Percentiles rank a stretch among this genome's conserved stretches.
These are phyloP conservation scores for Trissonchulus latispiculum DNA, from an alignment of 2,888 invertebrate genomes.

Conservation along the genomic window DNA sequence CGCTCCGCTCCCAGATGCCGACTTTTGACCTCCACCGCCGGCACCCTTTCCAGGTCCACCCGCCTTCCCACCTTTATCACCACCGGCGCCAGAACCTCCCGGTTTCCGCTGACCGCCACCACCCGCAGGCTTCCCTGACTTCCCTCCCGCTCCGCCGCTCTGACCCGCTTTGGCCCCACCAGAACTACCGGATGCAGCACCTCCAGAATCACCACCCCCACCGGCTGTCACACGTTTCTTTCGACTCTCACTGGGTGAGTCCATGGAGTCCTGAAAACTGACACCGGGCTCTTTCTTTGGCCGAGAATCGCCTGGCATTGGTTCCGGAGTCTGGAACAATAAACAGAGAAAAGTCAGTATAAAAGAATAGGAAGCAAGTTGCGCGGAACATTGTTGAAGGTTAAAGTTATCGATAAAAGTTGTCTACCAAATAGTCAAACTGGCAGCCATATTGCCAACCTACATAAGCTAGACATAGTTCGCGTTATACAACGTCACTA, in stretches of 20 bases:
- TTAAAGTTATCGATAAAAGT: too few species aligned
- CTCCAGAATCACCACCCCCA: neutral
- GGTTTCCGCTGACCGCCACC: conserved; percentile 2
- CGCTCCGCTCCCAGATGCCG: neutral
- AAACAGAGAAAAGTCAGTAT: too few species aligned
- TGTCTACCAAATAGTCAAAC: too few species aligned
- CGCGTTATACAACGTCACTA: too few species aligned
- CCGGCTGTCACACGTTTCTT: neutral
- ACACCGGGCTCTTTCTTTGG: conserved; percentile 4
- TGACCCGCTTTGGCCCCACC: neutral
- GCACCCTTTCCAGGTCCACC: neutral
- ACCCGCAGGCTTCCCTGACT: neutral
- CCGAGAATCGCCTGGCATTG: neutral
- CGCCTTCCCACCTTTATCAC: neutral
- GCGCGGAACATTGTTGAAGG: too few species aligned
- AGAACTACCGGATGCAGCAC: neutral
- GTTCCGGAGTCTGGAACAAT: neutral
- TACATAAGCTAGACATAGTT: too few species aligned
- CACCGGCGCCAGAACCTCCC: neutral
- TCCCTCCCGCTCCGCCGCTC: neutral
- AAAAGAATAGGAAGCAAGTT: too few species aligned
- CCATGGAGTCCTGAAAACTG: conserved; percentile 3
- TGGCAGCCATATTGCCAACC: too few species aligned
- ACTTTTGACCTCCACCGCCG: neutral
- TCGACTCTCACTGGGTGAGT: neutral